Conservation (phyloP, 2,113 vertebrate genomes). For the Antechinus stuartii region DNA sequence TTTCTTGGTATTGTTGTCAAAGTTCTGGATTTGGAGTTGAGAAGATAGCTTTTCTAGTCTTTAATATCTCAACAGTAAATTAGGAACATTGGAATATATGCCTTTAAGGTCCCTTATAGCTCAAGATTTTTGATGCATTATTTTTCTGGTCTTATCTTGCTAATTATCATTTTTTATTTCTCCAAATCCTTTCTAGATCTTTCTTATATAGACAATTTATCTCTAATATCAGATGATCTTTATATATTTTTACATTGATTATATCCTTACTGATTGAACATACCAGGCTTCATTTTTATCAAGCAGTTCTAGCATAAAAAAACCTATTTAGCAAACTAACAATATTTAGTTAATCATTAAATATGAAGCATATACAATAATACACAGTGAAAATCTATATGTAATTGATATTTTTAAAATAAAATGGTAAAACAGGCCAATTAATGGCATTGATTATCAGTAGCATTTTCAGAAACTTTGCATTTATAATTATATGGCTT, state of each 20-base stretch:
- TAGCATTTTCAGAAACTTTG: not conserved
- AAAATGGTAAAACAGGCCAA: not conserved
- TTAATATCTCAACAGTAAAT: not conserved
- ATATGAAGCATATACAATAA: not conserved
- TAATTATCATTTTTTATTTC: not conserved
- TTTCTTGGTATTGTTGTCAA: not conserved
- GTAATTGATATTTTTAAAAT: not conserved
- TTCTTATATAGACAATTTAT: not conserved
- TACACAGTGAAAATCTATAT: not conserved
- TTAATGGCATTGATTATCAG: not conserved
- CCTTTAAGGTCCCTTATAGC: not conserved
- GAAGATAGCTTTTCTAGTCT: not conserved
- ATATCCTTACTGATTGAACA: not conserved
- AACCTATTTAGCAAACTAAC: not conserved
- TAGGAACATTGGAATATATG: not conserved
- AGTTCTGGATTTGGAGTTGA: not conserved
- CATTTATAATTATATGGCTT: not conserved
- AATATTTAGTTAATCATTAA: not conserved
- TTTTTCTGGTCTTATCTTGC: not conserved
- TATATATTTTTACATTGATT: not conserved
- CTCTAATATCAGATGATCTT: not conserved
- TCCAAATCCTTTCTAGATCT: not conserved
- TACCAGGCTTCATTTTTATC: not conserved
- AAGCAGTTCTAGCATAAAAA: not conserved
- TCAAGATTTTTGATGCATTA: not conserved